Evolutionary conservation across 2,113 vertebrate species (phyloP).

Genomic region (Sinocyclocheilus grahami): DNA sequence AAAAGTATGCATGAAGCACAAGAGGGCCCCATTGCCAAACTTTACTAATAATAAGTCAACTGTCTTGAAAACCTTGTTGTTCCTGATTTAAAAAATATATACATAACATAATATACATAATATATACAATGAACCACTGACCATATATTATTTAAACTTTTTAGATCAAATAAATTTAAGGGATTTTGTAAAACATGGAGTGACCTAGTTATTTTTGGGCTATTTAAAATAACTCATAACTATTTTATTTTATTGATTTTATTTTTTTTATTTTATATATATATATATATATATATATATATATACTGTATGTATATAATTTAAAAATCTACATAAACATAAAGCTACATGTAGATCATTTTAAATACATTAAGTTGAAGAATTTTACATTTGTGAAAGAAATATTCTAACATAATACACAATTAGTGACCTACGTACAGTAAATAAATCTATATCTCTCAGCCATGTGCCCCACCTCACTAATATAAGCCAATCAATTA

Average conservation of each 20-base stretch:
- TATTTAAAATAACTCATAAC: no score
- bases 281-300: no score
- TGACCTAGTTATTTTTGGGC: no score
- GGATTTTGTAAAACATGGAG: no score
- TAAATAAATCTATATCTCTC: background rate
- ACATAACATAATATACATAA: background rate
- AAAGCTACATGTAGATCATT: background rate
- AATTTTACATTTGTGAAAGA: background rate
- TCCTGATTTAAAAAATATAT: background rate
- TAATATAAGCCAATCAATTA: conserved; percentile 11
- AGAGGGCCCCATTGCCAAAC: background rate
- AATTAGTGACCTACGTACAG: background rate
- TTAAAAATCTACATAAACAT: no score
- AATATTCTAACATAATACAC: background rate
- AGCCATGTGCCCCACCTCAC: background rate
- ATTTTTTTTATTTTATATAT: no score
- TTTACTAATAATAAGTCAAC: background rate
- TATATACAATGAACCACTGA: background rate
- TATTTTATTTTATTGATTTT: no score
- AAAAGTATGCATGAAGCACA: background rate
- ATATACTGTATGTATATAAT: no score
- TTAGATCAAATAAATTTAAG: background rate
- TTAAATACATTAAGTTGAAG: background rate
- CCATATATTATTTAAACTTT: background rate
- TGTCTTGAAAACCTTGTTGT: background rate